Evolutionary conservation across 2,888 invertebrate species (phyloP), one percentile per base, ranked within the genome.

Genomic region (Nasonia oneida): DNA sequence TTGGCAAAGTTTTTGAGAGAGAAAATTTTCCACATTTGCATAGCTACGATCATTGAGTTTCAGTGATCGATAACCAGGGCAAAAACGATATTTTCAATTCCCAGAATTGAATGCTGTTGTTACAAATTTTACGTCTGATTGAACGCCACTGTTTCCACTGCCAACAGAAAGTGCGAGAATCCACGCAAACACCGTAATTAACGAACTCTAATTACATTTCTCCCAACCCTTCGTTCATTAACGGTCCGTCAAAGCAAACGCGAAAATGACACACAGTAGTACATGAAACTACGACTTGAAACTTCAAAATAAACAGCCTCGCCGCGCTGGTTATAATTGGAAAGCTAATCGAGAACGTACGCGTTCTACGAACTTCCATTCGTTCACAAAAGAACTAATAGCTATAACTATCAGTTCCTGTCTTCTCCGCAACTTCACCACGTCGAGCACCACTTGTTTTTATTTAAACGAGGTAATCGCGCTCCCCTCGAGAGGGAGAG

Each of bases 331-430:
- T 42, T 10, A 23, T 73, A 73, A 73, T 47, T 73, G 47, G 73
- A 73, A 42, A 73, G 39, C 23, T 73, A 47, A n/a, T 42, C 73
- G 42, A 47, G 42, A 42, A 15, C 39, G 18, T 15, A 14, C 12
- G 12, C 15, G 3, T 61, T 18, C 18, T 42, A n/a, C 18, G n/a
- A 42, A 42, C 39, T 42, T 23, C 42, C n/a, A 42, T 73, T 73
- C 73, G 73, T 42, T n/a, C 42, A 47, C 23, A 42, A 12, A 67
- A 42, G 39, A 73, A 47, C 42, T 73, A 73, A 73, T 73, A 73
- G 57, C 57, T 61, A 18, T 2, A 18, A 8, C 57, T 73, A 23
- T n/a, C 39, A 18, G n/a, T 1, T 8, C 29, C 12, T 12, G 29
- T 12, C 23, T 10, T 5, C 29, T n/a, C 18, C 42, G 15, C 6